Percentiles rank a stretch among this genome's conserved stretches.
phyloP scores from a whole-genome alignment of 2,888 invertebrate species.

The Leucoptera coffeella region DNA sequence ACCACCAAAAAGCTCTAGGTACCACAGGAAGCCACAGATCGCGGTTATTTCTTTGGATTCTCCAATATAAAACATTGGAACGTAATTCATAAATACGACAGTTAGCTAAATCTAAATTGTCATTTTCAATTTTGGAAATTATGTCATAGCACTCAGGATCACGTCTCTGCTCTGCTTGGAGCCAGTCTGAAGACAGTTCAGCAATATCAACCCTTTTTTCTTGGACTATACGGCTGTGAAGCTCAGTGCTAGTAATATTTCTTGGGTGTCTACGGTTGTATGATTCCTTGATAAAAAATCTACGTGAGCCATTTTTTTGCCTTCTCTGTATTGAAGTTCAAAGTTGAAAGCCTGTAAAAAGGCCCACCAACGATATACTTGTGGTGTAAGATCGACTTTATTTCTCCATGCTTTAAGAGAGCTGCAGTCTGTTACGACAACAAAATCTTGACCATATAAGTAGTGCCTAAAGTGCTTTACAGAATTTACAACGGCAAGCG shows the following conservation, averaged over 20 bases:
- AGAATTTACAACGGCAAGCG: background rate
- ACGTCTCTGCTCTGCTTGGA: background rate
- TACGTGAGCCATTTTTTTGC: slow-evolving; percentile 1
- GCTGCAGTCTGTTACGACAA: background rate
- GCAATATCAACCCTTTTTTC: background rate
- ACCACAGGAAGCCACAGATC: background rate
- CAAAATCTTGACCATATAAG: background rate
- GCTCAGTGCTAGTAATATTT: background rate
- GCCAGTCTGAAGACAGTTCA: background rate
- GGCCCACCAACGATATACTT: background rate
- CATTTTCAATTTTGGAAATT: background rate
- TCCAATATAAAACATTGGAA: background rate
- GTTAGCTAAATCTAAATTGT: background rate
- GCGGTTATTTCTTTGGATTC: background rate
- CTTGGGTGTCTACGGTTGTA: too few species aligned
- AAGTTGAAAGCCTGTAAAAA: background rate
- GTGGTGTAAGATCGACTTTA: background rate
- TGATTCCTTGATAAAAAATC: background rate
- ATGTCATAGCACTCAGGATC: background rate
- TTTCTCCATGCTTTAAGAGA: background rate
- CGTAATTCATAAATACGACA: background rate
- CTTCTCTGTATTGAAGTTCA: background rate
- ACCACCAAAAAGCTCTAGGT: too few species aligned
- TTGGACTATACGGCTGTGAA: background rate
- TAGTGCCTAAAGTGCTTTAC: background rate